Evolutionary conservation across 2,888 invertebrate genomes (phyloP).

Genomic region (Rhingia rostrata): DNA sequence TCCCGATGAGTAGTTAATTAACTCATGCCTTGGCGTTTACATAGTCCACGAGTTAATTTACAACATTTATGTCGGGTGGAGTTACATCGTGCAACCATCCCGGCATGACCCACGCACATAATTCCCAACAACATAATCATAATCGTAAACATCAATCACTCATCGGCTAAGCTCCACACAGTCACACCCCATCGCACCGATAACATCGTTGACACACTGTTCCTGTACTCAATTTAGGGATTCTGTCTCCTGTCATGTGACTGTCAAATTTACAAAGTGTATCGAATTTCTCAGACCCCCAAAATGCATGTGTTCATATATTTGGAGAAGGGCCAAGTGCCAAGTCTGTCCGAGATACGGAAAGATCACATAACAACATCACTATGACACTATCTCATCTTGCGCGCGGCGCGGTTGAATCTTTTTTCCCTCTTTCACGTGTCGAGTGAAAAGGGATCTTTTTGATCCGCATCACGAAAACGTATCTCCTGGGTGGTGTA

Average conservation of each 20-base stretch:
- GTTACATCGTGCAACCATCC: conserved; percentile 4
- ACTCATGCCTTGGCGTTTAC: conserved; percentile 36
- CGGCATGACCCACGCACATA: conserved; percentile 50
- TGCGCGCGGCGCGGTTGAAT: background rate
- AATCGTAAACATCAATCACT: conserved; percentile 70
- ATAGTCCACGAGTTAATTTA: conserved; percentile 51
- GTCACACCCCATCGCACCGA: conserved; percentile 28
- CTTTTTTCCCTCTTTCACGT: conserved; percentile 3
- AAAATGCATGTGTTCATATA: conserved; percentile 22
- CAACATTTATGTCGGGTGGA: conserved; percentile 47
- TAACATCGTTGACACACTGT: conserved; percentile 9
- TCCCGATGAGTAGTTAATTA: conserved; percentile 58
- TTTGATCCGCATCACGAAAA: conserved; percentile 43
- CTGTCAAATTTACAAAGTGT: conserved; percentile 63
- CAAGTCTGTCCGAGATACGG: conserved; percentile 20
- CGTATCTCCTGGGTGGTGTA: conserved; percentile 51
- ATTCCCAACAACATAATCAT: conserved; percentile 49
- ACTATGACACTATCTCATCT: conserved; percentile 14
- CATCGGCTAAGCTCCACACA: conserved; percentile 18
- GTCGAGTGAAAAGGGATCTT: conserved; percentile 35
- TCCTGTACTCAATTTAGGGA: conserved; percentile 44
- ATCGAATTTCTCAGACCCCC: conserved; percentile 51
- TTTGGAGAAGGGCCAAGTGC: conserved; percentile 37
- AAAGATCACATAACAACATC: conserved; percentile 51
- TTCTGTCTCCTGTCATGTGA: conserved; percentile 61